Evolutionary conservation across 1,140 invertebrate genomes (phyloP).

Genomic region (Stegodyphus dumicola): DNA sequence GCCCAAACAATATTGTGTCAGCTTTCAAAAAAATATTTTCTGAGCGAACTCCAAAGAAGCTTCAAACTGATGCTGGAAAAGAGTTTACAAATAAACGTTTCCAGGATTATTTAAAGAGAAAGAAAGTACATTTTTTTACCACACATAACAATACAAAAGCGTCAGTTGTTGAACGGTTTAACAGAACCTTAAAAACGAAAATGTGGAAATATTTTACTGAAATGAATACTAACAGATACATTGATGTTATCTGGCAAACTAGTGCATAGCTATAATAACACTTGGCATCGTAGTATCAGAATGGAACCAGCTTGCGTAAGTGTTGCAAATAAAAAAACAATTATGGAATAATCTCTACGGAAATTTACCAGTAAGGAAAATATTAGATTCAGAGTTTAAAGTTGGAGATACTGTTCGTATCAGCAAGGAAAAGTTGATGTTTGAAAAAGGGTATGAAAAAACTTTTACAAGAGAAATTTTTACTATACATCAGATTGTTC

Average conservation of each 20-base stretch:
- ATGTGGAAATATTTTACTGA: conserved; percentile 69
- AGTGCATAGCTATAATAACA: conserved; percentile 68
- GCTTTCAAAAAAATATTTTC: no score
- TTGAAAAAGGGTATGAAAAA: conserved; percentile 53
- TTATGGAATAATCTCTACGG: conserved; percentile 45
- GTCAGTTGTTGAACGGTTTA: conserved; percentile 69
- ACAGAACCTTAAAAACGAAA: conserved; percentile 69
- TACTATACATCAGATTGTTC: conserved; percentile 13
- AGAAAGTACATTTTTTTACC: conserved; percentile 69
- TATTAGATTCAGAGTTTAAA: conserved; percentile 61
- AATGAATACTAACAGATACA: conserved; percentile 67
- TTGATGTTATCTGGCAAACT: conserved; percentile 67
- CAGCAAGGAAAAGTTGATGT: conserved; percentile 37
- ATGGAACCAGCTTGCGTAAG: conserved; percentile 67
- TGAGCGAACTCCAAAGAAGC: no score
- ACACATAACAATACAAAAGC: conserved; percentile 69
- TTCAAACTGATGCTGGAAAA: conserved; percentile 51
- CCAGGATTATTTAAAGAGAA: conserved; percentile 64
- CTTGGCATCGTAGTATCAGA: conserved; percentile 68
- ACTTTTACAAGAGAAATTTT: conserved; percentile 57
- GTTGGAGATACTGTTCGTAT: conserved; percentile 64
- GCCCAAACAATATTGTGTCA: no score
- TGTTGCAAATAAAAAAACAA: conserved; percentile 64
- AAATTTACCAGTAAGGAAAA: background rate
- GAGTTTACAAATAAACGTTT: conserved; percentile 63